phyloP scores from a whole-genome alignment of 1,140 invertebrate genomes.

The Zaprionus tsacasi region DNA sequence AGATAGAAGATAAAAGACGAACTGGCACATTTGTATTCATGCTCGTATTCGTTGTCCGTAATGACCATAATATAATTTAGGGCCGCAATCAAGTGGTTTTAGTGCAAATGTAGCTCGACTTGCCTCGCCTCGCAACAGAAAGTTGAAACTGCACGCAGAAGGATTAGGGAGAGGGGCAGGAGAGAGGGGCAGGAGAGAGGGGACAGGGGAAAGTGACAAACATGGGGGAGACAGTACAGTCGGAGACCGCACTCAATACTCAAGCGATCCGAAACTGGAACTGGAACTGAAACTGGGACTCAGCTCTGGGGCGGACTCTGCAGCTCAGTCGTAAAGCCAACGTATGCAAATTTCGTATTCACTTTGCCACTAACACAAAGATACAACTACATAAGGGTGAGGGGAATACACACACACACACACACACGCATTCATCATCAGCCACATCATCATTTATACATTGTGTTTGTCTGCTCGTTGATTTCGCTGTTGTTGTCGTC shows the following conservation, averaged over 20 bases:
- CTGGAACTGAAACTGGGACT: constrained; percentile 13
- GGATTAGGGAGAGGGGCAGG: constrained; percentile 17
- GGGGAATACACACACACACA: constrained; percentile 36
- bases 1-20: neutral
- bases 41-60: constrained; percentile 47
- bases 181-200: no score
- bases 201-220: constrained; percentile 19
- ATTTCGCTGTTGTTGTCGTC: constrained; percentile 37
- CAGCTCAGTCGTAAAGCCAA: constrained; percentile 72
- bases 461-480: constrained; percentile 67
- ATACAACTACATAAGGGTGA: neutral
- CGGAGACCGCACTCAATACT: constrained; percentile 55
- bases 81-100: constrained; percentile 76
- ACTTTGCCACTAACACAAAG: constrained; percentile 65
- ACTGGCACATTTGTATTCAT: constrained; percentile 14
- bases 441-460: constrained; percentile 81
- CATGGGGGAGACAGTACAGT: neutral
- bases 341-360: constrained; percentile 79
- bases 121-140: constrained; percentile 25
- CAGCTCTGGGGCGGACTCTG: constrained; percentile 36
- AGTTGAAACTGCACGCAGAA: constrained; percentile 53
- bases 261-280: constrained; percentile 56
- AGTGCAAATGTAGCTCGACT: constrained; percentile 55
- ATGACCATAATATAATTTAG: constrained; percentile 78
- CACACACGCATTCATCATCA: constrained; percentile 74